phyloP scores from a whole-genome alignment of 53 echinoderm and acorn worm genomes.

The Hippasteria phrygiana region DNA sequence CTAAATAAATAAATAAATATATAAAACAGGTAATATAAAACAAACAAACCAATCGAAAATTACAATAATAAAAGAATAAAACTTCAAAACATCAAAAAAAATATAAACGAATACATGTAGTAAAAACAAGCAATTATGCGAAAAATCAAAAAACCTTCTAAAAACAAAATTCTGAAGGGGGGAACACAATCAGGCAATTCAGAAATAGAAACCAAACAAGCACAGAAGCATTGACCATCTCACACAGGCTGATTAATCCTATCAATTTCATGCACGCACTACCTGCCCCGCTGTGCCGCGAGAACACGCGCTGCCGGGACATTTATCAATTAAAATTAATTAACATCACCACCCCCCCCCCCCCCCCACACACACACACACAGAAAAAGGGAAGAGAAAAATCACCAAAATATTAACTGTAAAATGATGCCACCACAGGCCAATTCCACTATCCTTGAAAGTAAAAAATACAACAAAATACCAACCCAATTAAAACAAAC shows the following conservation, averaged over 20 bases:
- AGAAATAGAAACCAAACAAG: not conserved
- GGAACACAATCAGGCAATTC: not conserved
- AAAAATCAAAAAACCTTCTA: too few relatives aligned
- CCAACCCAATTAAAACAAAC: not conserved
- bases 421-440: not conserved
- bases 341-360: not conserved
- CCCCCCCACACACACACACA: too few relatives aligned
- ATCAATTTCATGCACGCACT: conserved; percentile 10
- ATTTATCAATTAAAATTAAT: conserved; percentile 49
- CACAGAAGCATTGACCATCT: not conserved
- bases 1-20: too few relatives aligned
- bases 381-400: not conserved
- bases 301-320: not conserved
- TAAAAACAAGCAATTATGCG: too few relatives aligned
- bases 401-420: not conserved
- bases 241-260: not conserved
- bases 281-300: not conserved
- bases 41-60: too few relatives aligned
- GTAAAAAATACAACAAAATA: not conserved
- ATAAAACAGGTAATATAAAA: too few relatives aligned
- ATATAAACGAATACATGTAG: not conserved
- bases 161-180: not conserved
- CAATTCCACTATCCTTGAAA: not conserved
- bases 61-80: too few relatives aligned
- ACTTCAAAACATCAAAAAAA: not conserved